Evolutionary conservation across 1,140 invertebrate genomes (phyloP).

Genomic region (Scaptomyza montana): DNA sequence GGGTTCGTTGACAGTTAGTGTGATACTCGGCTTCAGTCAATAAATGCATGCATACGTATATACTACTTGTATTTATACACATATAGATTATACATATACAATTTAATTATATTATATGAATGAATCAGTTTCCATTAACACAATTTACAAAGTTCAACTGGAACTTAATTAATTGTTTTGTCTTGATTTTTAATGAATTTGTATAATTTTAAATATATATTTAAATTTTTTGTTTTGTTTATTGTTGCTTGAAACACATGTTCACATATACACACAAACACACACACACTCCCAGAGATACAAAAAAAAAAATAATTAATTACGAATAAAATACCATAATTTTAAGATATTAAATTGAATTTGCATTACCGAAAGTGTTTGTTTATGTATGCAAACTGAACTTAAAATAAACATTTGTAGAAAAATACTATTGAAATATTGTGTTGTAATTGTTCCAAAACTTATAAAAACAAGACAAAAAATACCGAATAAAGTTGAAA

Average conservation of each 20-base stretch:
- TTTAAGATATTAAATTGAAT: slow-evolving; percentile 15
- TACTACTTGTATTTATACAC: slow-evolving; percentile 3
- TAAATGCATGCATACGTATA: neutral
- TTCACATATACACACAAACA: slow-evolving; percentile 7
- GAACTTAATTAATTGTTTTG: slow-evolving; percentile 11
- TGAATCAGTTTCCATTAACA: slow-evolving; percentile 33
- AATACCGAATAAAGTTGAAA: slow-evolving; percentile 41
- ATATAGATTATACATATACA: slow-evolving; percentile 1
- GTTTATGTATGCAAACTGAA: slow-evolving; percentile 5
- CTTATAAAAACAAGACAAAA: slow-evolving; percentile 46
- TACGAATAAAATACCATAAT: slow-evolving; percentile 14
- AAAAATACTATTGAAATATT: slow-evolving; percentile 40
- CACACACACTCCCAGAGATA: slow-evolving; percentile 9
- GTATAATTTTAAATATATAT: slow-evolving; percentile 2
- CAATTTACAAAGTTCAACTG: slow-evolving; percentile 3
- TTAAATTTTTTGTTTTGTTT: slow-evolving; percentile 9
- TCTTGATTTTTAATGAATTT: slow-evolving; percentile 7
- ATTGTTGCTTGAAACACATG: slow-evolving; percentile 33
- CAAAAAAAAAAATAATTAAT: slow-evolving; percentile 7
- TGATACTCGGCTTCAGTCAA: neutral
- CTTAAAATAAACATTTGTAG: slow-evolving; percentile 39
- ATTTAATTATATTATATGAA: slow-evolving; percentile 2
- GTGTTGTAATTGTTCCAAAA: slow-evolving; percentile 61
- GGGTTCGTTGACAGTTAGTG: slow-evolving; percentile 4
- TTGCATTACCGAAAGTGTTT: slow-evolving; percentile 18